Evolutionary conservation across 2,797 vertebrate species (phyloP).

Genomic region (Thamnophis elegans): DNA sequence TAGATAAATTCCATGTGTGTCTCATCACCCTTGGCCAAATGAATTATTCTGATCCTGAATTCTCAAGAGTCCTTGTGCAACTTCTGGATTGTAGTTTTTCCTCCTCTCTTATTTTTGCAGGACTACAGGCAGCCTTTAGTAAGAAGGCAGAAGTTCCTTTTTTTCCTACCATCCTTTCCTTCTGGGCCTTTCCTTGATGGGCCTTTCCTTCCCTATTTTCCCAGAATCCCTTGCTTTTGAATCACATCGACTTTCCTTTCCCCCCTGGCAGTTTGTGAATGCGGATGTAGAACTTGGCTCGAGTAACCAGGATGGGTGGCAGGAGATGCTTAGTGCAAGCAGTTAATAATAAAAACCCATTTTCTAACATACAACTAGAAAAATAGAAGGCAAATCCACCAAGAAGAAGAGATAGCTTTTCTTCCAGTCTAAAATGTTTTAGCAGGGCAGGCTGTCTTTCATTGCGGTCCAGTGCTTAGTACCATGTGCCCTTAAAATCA

Average conservation of each 20-base stretch:
- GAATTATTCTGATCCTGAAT: too few species aligned
- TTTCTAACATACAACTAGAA: background rate
- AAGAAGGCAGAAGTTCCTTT: background rate
- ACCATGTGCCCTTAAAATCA: background rate
- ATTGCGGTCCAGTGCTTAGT: background rate
- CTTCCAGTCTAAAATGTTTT: background rate
- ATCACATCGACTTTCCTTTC: slow-evolving; percentile 18
- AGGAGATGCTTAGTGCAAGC: background rate
- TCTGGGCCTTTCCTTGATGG: background rate
- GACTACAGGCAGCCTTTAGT: background rate
- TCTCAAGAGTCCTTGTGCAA: background rate
- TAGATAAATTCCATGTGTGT: background rate
- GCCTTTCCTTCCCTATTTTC: background rate
- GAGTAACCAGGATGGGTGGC: background rate
- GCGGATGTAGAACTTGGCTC: background rate
- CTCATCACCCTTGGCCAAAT: background rate
- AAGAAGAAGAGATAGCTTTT: background rate
- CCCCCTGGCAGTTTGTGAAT: background rate
- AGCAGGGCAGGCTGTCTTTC: background rate
- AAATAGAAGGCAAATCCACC: background rate
- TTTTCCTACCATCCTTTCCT: background rate
- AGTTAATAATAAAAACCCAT: background rate
- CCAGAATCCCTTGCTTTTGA: background rate
- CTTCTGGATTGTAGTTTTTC: background rate
- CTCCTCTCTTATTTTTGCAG: background rate